Conservation (phyloP, 2,888 invertebrate species). For the Chaetoderma sp. region DNA sequence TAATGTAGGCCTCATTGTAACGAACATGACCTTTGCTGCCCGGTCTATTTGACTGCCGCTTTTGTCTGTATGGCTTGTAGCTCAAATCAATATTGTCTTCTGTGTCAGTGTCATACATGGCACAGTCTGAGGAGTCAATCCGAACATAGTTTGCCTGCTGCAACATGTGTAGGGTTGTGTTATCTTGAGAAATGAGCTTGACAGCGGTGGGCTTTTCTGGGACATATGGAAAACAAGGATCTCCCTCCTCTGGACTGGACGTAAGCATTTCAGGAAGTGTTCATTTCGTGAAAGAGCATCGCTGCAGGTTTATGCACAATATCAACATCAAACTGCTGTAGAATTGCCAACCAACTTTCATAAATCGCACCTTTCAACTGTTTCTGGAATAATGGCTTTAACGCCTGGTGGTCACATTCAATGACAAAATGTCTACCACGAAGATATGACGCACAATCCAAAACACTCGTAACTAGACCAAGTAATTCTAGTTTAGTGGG, state of each 20-base stretch:
- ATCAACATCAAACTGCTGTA: too few relatives aligned
- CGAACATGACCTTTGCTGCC: too few relatives aligned
- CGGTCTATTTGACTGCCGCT: too few relatives aligned
- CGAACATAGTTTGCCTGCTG: too few relatives aligned
- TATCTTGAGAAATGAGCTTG: too few relatives aligned
- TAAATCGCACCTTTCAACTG: conserved; percentile 18
- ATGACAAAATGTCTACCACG: conserved; percentile 14
- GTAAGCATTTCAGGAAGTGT: neutral
- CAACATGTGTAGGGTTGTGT: too few relatives aligned
- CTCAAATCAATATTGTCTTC: neutral
- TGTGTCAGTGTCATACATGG: neutral
- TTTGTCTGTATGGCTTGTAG: too few relatives aligned
- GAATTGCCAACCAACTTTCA: conserved; percentile 11
- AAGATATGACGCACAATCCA: conserved; percentile 21
- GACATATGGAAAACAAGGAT: conserved; percentile 15
- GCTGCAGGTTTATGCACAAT: conserved; percentile 6
- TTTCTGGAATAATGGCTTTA: conserved; percentile 17
- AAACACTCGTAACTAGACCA: conserved; percentile 13
- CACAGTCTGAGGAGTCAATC: neutral
- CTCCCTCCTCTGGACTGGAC: conserved; percentile 15
- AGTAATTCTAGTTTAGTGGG: conserved; percentile 17
- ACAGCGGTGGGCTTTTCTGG: neutral
- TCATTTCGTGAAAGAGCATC: neutral
- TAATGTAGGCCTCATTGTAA: too few relatives aligned
- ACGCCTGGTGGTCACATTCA: conserved; percentile 16